Conservation (phyloP, 1,140 invertebrate species). For the Neelides sp. region DNA sequence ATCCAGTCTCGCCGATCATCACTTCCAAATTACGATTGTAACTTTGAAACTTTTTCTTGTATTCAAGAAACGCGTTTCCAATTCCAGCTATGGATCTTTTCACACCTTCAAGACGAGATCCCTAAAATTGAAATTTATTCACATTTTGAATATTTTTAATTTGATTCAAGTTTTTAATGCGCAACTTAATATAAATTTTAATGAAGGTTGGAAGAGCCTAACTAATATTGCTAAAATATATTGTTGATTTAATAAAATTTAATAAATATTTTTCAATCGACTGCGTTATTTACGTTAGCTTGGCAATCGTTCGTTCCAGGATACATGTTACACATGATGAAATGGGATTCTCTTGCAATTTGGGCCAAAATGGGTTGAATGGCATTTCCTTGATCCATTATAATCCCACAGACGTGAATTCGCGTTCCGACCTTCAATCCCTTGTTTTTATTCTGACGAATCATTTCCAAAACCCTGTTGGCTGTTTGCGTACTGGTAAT, state of each 20-base stretch:
- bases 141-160: slow-evolving; percentile 5
- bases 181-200: no score
- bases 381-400: slow-evolving; percentile 13
- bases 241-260: no score
- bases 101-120: no score
- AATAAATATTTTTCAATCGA: no score
- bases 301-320: slow-evolving; percentile 16
- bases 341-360: slow-evolving; percentile 21
- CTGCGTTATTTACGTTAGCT: slow-evolving; percentile 13
- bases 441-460: slow-evolving; percentile 16
- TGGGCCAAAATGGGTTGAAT: slow-evolving; percentile 14
- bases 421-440: slow-evolving; percentile 20
- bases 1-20: slow-evolving; percentile 27
- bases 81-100: no score
- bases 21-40: slow-evolving; percentile 24
- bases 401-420: slow-evolving; percentile 22
- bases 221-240: no score
- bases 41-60: no score
- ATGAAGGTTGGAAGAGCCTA: no score
- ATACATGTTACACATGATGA: slow-evolving; percentile 27
- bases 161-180: no score
- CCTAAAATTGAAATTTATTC: no score
- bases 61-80: no score
- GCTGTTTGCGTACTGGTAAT: slow-evolving; percentile 13
- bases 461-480: slow-evolving; percentile 19